These are phyloP conservation scores for Apogon hyalosoma DNA, from an alignment of 2,797 vertebrate genomes.

Conservation along the genomic window DNA sequence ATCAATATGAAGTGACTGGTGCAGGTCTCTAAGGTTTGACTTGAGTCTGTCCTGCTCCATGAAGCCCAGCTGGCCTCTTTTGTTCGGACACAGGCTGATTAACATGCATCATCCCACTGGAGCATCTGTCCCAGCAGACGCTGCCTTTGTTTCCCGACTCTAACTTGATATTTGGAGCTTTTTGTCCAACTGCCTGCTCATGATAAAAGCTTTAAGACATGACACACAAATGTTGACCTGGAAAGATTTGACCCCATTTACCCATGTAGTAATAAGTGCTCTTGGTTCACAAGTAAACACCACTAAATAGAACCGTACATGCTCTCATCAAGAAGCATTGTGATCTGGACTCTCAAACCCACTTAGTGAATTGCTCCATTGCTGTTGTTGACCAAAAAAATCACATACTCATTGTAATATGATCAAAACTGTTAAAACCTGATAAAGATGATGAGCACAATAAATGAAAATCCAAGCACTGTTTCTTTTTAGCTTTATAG, in stretches of 20 bases:
- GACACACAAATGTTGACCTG: slow-evolving; percentile 1
- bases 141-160: slow-evolving; percentile 61
- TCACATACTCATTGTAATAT: too few species aligned
- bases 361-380: too few species aligned
- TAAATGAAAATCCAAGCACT: too few species aligned
- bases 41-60: slow-evolving; percentile 25
- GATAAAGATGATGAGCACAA: too few species aligned
- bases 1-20: neutral
- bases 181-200: slow-evolving; percentile 46
- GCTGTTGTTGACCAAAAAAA: too few species aligned
- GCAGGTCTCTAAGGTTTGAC: neutral
- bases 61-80: slow-evolving; percentile 68
- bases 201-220: neutral
- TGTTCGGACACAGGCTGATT: slow-evolving; percentile 66
- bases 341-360: too few species aligned
- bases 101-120: slow-evolving; percentile 60
- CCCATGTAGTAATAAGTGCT: too few species aligned
- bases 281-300: neutral
- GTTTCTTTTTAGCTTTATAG: too few species aligned
- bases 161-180: slow-evolving; percentile 41
- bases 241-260: neutral
- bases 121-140: slow-evolving; percentile 75
- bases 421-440: too few species aligned
- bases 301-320: neutral
- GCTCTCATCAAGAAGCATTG: neutral